Evolutionary conservation across 2,797 vertebrate genomes (phyloP), one percentile per base, ranked within the genome.

Genomic region (Choloepus didactylus): DNA sequence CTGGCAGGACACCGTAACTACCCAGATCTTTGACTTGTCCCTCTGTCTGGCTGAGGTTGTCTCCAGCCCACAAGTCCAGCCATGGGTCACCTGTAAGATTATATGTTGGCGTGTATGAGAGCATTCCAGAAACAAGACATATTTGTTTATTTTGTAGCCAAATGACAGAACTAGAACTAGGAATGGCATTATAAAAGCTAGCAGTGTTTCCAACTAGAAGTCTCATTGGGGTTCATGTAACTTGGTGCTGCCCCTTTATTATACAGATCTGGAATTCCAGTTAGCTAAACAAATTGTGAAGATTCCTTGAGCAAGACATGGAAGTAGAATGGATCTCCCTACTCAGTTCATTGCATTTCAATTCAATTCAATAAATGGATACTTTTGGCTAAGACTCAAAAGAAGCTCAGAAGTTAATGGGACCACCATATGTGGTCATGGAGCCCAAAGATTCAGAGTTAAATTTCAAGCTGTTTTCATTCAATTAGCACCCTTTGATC

Each of bases 1-100:
- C 91, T 97, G 96, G 97, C 94, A 95, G 94, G 72, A 87, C 93
- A 89, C 31, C 2, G 11, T 14, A 67, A 60, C 66, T 62, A 80
- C 95, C 87, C 91, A 95, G 95, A 69, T 79, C 77, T 25, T 31
- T 38, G 2, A 62, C 80, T 75, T 14, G 0, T 82, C 87, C 44
- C 70, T 95, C 97, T n/a, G 0, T 97, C 97, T 97, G 96, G 87
- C 72, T 27, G n/a, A 27, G 88, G 94, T 86, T 69, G 86, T 76
- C 94, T 59, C 31, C 49, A 95, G 89, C 93, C 89, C 87, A 66
- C 49, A 67, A 93, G 96, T 84, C 92, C 89, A 84, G 80, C 86
- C 91, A 31, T 0, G 0, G 62, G 67, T 94, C 97, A 93, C 97
- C 97, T 96, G 97, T 18, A 86, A 86, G 80, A 66, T 82, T 60